These are phyloP conservation scores for Stictonetta naevosa DNA, from an alignment of 2,113 vertebrate genomes.

Conservation along the genomic window DNA sequence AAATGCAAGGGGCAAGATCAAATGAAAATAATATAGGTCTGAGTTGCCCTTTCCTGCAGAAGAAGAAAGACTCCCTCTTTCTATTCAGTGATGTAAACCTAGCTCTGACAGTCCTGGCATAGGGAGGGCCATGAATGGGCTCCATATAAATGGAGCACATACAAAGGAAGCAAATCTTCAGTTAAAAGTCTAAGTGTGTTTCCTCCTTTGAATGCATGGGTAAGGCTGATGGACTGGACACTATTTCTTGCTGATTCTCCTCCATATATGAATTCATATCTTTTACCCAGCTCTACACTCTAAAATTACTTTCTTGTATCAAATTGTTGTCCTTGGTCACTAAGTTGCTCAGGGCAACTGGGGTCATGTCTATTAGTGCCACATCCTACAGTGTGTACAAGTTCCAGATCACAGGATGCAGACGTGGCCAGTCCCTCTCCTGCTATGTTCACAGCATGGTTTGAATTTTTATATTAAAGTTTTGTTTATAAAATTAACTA, in stretches of 20 bases:
- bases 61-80: background rate
- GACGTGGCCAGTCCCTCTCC: background rate
- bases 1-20: background rate
- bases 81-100: background rate
- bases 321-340: background rate
- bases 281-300: background rate
- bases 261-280: background rate
- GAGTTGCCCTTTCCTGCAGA: background rate
- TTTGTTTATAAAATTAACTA: constrained; percentile 15
- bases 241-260: background rate
- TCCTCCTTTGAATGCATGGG: background rate
- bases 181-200: background rate
- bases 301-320: background rate
- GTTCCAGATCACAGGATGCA: background rate
- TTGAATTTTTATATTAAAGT: background rate
- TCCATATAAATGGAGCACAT: background rate
- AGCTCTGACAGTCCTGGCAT: background rate
- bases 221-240: background rate
- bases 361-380: rapidly evolving
- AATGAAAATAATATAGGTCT: background rate
- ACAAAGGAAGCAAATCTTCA: background rate
- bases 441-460: background rate
- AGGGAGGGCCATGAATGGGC: rapidly evolving
- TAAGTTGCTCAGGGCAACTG: background rate
- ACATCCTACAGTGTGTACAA: rapidly evolving